A percentile compares a stretch with the other conserved stretches of the same genome.
phyloP scores from a whole-genome alignment of 2,888 invertebrate species.

The Rotaria macrura region DNA sequence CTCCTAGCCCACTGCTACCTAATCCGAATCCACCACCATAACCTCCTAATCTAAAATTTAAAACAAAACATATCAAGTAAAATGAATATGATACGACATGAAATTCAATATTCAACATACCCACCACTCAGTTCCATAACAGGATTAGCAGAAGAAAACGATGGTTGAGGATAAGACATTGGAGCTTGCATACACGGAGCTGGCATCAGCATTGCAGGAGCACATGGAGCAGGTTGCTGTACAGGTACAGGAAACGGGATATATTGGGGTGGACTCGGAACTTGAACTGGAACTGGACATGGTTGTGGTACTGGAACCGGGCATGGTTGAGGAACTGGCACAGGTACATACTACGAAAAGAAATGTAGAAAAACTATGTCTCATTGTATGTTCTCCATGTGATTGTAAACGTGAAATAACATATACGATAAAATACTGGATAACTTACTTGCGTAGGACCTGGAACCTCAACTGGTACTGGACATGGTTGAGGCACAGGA shows the following conservation, averaged over 20 bases:
- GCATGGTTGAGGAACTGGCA: neutral
- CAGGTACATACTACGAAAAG: neutral
- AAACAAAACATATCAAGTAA: neutral
- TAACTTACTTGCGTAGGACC: neutral
- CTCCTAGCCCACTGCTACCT: neutral
- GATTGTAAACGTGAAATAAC: neutral
- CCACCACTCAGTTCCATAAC: too few species aligned
- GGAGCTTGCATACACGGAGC: neutral
- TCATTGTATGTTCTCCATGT: neutral
- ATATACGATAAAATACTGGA: neutral
- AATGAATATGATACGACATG: neutral
- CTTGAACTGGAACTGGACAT: constrained; percentile 7
- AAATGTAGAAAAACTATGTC: neutral
- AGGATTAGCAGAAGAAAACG: too few species aligned
- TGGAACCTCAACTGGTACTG: constrained; percentile 20
- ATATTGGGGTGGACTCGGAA: constrained; percentile 9
- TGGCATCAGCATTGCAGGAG: too few species aligned
- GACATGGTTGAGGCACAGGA: neutral
- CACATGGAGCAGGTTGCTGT: too few species aligned
- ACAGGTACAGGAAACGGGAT: neutral
- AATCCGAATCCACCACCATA: neutral
- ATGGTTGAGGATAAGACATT: neutral
- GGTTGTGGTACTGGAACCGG: constrained; percentile 22
- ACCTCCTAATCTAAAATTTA: neutral
- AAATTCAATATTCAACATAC: neutral